Conservation (phyloP, 2,113 vertebrate genomes). For the Eclectus roratus region DNA sequence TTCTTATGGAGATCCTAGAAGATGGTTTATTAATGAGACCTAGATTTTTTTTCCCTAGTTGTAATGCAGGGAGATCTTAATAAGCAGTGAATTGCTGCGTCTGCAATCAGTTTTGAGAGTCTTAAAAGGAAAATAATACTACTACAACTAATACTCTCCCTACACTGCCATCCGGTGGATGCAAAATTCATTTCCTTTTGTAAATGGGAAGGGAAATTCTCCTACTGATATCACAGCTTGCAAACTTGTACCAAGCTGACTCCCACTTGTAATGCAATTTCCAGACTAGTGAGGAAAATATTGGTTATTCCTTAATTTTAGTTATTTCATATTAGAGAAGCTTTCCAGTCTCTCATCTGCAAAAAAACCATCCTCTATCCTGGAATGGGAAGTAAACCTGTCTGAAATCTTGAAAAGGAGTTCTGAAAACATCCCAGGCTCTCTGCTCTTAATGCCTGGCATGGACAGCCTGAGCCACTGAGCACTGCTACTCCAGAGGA, state of each 20-base stretch:
- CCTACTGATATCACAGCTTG: constrained; percentile 3
- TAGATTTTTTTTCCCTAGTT: constrained; percentile 10
- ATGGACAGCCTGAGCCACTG: background rate
- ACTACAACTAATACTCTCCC: constrained; percentile 14
- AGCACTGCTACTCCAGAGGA: background rate
- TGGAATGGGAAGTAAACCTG: background rate
- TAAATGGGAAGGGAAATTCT: constrained; percentile 20
- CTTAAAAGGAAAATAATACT: constrained; percentile 44
- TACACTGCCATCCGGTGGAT: constrained; percentile 61
- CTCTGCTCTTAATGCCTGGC: background rate
- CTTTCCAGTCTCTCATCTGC: background rate
- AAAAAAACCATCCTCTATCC: background rate
- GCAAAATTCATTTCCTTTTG: background rate
- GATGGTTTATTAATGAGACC: constrained; percentile 56
- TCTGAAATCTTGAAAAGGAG: background rate
- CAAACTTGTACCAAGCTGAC: background rate
- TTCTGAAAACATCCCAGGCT: background rate
- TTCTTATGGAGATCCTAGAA: background rate
- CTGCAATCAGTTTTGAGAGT: constrained; percentile 49
- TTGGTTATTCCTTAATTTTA: constrained; percentile 8
- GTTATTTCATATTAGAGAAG: background rate
- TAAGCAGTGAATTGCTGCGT: constrained; percentile 50
- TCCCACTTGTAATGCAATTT: background rate
- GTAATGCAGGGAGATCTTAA: constrained; percentile 34
- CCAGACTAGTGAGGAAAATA: background rate